Evolutionary conservation across 2,888 invertebrate genomes (phyloP).

Genomic region (Oscheius myriophilus): DNA sequence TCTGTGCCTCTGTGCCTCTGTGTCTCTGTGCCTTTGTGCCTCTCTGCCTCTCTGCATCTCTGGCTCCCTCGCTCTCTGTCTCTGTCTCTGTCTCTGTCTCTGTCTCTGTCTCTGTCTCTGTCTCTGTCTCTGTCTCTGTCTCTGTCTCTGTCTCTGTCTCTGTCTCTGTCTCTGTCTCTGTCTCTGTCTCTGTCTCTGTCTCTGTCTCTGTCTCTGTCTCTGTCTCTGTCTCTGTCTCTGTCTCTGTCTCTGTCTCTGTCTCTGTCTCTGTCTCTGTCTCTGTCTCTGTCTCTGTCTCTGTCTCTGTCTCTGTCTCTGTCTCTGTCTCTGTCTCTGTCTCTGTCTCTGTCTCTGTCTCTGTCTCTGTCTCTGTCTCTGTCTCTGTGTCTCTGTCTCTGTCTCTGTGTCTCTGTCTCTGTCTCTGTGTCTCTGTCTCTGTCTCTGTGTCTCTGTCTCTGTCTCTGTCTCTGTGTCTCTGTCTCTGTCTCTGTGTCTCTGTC

Average conservation of each 20-base stretch:
- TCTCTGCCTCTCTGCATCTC: neutral
- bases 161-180: neutral
- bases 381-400: neutral
- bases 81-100: neutral
- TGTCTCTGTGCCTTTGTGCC: neutral
- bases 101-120: neutral
- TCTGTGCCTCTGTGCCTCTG: neutral
- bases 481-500: neutral
- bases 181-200: neutral
- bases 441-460: neutral
- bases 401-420: neutral
- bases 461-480: slow-evolving; percentile 2
- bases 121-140: neutral
- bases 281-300: neutral
- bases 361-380: neutral
- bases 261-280: slow-evolving; percentile 1
- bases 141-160: neutral
- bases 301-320: neutral
- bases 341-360: neutral
- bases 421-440: neutral
- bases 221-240: neutral
- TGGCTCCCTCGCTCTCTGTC: slow-evolving; percentile 1
- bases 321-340: slow-evolving; percentile 1
- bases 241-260: neutral
- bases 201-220: slow-evolving; percentile 2